Evolutionary conservation across 2,888 invertebrate species (phyloP), one percentile per base, ranked within the genome.

Genomic region (Cecidostiba fungosa): DNA sequence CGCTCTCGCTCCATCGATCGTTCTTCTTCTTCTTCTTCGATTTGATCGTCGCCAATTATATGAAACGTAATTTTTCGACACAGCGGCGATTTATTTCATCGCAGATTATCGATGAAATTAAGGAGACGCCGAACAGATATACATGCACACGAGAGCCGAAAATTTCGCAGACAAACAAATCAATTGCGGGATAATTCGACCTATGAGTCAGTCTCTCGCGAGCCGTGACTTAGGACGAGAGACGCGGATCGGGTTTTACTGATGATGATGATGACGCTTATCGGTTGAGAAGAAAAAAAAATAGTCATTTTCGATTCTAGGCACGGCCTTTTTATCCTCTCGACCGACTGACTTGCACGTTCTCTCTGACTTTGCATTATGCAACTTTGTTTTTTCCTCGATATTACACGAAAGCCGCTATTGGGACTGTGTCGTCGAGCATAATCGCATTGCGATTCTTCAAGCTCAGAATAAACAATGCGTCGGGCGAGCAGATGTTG

Each of bases 91-190:
- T 39, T 10, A 39, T 43, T 43, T 12, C 12, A 43, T 0, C 12
- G 6, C 8, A n/a, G 39, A 72, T 72, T n/a, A 6, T 8, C 26
- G 73, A 82, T 77, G 77, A 77, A 70, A 82, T 82, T 82, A 76
- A 82, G 66, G 66, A 74, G 29, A 39, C 12, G 12, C 10, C 50
- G 29, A 32, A 3, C 16, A 47, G 23, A 62, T 47, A 16, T 39
- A 29, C 19, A n/a, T n/a, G n/a, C 29, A 4, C 23, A 59, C 23
- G 16, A 80, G 86, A 87, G 87, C 77, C 82, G 88, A 87, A 88
- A 90, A 90, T 90, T 91, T 90, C 86, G 88, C 89, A 87, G 89
- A 89, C 89, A 90, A 90, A 90, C 90, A 89, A 90, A 91, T 90
- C 90, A 90, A 90, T 91, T 90, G 88, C 87, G 87, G 88, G 88